Percentiles rank a stretch among this genome's conserved stretches.
Evolutionary conservation across 2,797 vertebrate species (phyloP).

Genomic region (Melanogrammus aeglefinus): DNA sequence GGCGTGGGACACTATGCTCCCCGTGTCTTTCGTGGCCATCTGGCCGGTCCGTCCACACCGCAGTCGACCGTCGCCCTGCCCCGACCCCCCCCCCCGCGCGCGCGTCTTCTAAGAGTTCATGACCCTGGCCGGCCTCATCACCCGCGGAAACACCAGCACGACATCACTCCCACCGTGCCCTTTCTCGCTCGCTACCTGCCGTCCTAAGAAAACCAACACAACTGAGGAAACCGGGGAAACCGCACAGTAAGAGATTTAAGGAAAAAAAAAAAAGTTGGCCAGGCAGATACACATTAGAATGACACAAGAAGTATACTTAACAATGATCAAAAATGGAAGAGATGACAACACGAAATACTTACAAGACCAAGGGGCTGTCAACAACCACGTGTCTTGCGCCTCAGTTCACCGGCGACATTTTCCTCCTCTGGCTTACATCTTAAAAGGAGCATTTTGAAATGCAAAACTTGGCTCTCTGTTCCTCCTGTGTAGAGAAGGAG

Average conservation of each 20-base stretch:
- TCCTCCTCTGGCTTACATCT: background rate
- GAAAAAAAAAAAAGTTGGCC: background rate
- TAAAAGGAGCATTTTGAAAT: background rate
- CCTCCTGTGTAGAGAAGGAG: background rate
- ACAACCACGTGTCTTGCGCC: background rate
- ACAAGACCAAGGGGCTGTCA: background rate
- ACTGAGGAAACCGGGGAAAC: background rate
- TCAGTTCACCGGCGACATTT: background rate
- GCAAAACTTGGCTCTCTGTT: background rate
- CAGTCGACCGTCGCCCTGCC: conserved; percentile 19
- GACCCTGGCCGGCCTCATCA: conserved; percentile 8
- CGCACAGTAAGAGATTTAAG: background rate
- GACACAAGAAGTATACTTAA: background rate
- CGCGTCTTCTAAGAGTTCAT: conserved; percentile 11
- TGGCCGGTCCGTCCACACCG: conserved; percentile 32
- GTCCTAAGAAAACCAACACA: background rate
- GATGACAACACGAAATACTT: background rate
- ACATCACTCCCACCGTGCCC: conserved; percentile 6
- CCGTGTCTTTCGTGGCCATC: conserved; percentile 43
- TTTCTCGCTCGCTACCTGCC: background rate
- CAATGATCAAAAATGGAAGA: background rate
- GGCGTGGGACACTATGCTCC: conserved; percentile 46
- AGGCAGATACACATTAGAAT: background rate
- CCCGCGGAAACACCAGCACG: background rate
- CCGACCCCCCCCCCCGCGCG: no score